A percentile compares a stretch with the other conserved stretches of the same genome.
These are phyloP conservation scores for Atta colombica DNA, from an alignment of 1,140 invertebrate species.

Conservation along the genomic window DNA sequence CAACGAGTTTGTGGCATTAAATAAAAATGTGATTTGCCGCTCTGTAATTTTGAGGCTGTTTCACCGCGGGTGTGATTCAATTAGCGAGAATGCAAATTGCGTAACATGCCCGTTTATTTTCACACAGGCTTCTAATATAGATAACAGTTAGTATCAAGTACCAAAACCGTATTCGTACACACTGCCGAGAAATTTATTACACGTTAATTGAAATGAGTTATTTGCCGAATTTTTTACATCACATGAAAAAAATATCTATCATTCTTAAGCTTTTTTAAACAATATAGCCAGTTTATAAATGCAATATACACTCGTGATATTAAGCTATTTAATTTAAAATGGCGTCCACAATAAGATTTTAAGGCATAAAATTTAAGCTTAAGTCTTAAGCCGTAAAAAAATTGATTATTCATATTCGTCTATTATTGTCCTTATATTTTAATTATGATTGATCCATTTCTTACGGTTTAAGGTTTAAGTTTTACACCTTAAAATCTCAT, in stretches of 20 bases:
- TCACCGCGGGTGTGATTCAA: constrained; percentile 46
- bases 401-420: too few species aligned
- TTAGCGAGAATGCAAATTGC: constrained; percentile 53
- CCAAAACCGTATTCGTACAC: constrained; percentile 2
- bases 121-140: neutral
- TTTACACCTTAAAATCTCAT: too few species aligned
- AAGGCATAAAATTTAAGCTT: too few species aligned
- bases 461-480: too few species aligned
- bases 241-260: neutral
- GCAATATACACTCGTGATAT: neutral
- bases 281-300: neutral
- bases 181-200: neutral
- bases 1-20: constrained; percentile 34
- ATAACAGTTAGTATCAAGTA: constrained; percentile 18
- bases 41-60: constrained; percentile 48
- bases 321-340: neutral
- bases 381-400: too few species aligned
- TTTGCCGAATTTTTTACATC: neutral
- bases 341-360: too few species aligned
- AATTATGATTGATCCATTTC: too few species aligned
- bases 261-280: neutral
- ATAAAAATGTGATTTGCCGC: constrained; percentile 59
- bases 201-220: neutral
- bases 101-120: constrained; percentile 29
- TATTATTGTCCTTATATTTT: too few species aligned